Base-by-base conservation (phyloP, 53 echinoderm and acorn worm species). In the Henricia sp. region DNA sequence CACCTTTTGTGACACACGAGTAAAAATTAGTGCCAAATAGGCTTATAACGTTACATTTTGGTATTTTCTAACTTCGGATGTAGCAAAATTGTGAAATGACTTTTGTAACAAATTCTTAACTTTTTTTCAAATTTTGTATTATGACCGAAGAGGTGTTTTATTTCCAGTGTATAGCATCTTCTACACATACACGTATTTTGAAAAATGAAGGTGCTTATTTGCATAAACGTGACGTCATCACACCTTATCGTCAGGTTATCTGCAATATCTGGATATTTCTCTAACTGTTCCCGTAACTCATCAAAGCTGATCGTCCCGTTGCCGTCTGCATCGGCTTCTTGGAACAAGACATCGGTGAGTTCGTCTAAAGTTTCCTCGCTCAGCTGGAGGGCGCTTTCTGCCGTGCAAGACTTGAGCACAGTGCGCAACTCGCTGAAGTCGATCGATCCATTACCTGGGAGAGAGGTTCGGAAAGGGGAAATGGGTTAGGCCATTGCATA, bases 241-340 rank as follows among this genome's bases (percentile, higher is more conserved):
- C 54, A 95, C 95, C 95, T 95, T 69, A 91, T 90, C 1, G 88
- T 93, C 6, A 95, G 91, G 73, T 95, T 95, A 2, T 88, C 70
- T 6, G 92, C 87, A 56, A 95, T 93, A 38, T 91, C 89, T 0
- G 93, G 93, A 46, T 95, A 93, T 51, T 93, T 76, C 26, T 93
- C 74, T 2, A 95, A 83, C 44, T 95, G 93, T 13, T 34, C 84
- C 21, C 84, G 68, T 16, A 93, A 67, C 57, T 93, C 93, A 20
- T 93, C 95, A 43, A 95, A 95, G 38, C 84, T 91, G 74, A 95
- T 92, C 5, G 68, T 51, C 14, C 91, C 93, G 48, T 84, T 88
- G 20, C 67, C 64, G 58, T 93, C 92, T 37, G 85, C 76, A 37
- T 93, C 92, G 0, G 92, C 93, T 43, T 95, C 95, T 24, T 93